Evolutionary conservation across 2,888 invertebrate genomes (phyloP), one percentile per base, ranked within the genome.

Genomic region (Leptothorax acervorum): DNA sequence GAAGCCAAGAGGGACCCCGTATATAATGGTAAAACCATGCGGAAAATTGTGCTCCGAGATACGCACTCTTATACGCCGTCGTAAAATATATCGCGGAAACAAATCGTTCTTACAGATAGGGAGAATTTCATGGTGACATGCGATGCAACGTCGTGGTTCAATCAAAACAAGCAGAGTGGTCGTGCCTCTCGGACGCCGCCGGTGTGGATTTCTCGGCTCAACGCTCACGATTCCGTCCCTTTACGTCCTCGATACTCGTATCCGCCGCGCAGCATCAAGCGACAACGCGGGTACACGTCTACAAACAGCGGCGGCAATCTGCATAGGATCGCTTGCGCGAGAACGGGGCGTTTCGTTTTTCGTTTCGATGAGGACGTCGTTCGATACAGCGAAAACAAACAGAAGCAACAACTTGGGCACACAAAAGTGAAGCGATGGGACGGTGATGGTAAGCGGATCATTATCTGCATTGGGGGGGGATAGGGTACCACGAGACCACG

Each of bases 401-500:
- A 78, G 73, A 85, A 84, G 84, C 84, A 84, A 66, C 73, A 68
- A 79, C 57, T 66, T 60, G 74, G 66, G 63, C 28, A 63, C 51
- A 76, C 66, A 45, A 31, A 65, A 57, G 55, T 55, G 66, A 45
- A 71, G 71, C 65, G 76, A 42, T 73, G 48, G 31, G 15, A 60
- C 60, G 63, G 15, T 35, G 51, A 51, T 62, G 35, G 57, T 70
- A 66, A 78, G 66, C 82, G 28, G 45, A 63, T 18, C 39, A 79
- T 57, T 35, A 63, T 62, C 73, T 75, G 81, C 81, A 81, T 0
- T 57, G 39, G 60, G 68, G 51, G 11, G 15, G 57, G 1, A 28
- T 18, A 31, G 6, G 62, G 23, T 63, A 85, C 82, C 85, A 86
- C 81, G 86, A 73, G 65, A 35, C 28, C 73, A 73, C 79, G 60